Conservation (phyloP, 2,113 vertebrate species). For the Pseudonaja textilis region DNA sequence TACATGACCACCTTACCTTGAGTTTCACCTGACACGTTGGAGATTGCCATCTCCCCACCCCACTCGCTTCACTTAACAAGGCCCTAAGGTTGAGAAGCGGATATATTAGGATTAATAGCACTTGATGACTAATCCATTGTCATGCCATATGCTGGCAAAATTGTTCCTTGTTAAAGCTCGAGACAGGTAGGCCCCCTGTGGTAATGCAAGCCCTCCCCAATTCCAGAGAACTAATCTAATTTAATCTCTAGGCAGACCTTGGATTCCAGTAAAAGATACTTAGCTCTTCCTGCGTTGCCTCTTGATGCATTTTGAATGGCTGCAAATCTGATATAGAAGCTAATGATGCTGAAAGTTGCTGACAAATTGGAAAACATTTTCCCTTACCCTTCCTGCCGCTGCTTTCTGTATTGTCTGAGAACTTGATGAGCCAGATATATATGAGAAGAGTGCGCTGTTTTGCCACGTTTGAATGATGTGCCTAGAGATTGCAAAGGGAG, state of each 20-base stretch:
- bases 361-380: constrained; percentile 69
- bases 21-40: constrained; percentile 73
- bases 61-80: constrained; percentile 66
- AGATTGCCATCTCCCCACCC: constrained; percentile 65
- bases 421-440: constrained; percentile 50
- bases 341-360: constrained; percentile 73
- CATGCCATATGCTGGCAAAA: constrained; percentile 70
- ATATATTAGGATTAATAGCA: constrained; percentile 77
- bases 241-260: constrained; percentile 66
- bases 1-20: constrained; percentile 73
- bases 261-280: constrained; percentile 70
- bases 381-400: constrained; percentile 32
- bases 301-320: constrained; percentile 70
- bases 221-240: constrained; percentile 72
- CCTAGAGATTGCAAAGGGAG: constrained; percentile 29
- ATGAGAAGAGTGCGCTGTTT: constrained; percentile 44
- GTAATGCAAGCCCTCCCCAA: constrained; percentile 68
- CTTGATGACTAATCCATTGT: constrained; percentile 74
- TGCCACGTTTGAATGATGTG: constrained; percentile 39
- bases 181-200: constrained; percentile 72
- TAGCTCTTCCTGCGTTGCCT: constrained; percentile 70
- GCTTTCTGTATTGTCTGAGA: constrained; percentile 42
- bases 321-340: constrained; percentile 71
- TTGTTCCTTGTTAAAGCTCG: constrained; percentile 71
- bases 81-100: constrained; percentile 69